Evolutionary conservation across 2,113 vertebrate genomes (phyloP).

Genomic region (Xenus cinereus): DNA sequence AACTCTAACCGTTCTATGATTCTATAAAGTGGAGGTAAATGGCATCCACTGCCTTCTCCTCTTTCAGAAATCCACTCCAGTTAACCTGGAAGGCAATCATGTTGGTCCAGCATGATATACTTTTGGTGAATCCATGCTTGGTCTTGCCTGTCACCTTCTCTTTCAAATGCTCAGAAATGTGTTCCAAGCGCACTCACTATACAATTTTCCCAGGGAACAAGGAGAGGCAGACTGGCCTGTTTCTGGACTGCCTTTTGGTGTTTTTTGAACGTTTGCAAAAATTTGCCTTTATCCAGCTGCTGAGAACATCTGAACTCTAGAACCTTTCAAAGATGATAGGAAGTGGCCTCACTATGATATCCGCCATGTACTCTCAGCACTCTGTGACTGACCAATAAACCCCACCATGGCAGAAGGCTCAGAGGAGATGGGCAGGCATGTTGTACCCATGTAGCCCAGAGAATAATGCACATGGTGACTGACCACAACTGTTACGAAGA

Average conservation of each 20-base stretch:
- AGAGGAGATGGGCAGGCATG: neutral
- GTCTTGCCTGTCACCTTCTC: neutral
- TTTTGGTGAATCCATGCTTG: neutral
- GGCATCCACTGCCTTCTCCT: neutral
- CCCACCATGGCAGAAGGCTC: neutral
- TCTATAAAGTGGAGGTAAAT: neutral
- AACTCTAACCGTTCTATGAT: too few relatives aligned
- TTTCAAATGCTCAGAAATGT: neutral
- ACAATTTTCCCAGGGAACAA: neutral
- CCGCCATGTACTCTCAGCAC: neutral
- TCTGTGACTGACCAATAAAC: neutral
- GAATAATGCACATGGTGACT: neutral
- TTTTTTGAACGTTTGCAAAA: neutral
- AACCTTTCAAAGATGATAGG: neutral
- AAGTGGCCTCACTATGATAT: neutral
- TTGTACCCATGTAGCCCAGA: neutral
- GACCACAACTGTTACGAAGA: neutral
- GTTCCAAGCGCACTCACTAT: neutral
- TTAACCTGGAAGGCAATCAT: neutral
- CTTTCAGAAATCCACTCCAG: neutral
- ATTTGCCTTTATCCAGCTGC: neutral
- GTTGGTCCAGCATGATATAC: neutral
- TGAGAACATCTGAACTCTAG: neutral
- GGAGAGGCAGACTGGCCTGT: neutral
- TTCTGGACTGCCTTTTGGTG: neutral